Base-by-base conservation (phyloP, 2,113 vertebrate genomes). In the Chloropsis hardwickii region DNA sequence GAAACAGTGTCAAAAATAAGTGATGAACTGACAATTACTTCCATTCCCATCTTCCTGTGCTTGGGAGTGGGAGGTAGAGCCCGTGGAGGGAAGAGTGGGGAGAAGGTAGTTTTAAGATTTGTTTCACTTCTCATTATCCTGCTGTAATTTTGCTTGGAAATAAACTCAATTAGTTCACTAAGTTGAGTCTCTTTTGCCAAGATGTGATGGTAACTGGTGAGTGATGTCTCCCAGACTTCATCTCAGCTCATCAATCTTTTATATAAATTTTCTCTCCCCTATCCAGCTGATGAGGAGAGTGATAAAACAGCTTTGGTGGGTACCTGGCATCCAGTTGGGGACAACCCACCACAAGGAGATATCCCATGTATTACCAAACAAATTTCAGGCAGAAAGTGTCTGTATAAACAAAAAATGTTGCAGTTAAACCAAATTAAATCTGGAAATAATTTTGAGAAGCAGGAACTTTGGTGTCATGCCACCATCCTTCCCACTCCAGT, bases 11-110 rank as follows among this genome's bases (percentile, higher is more conserved):
- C 37, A 58, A 33, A 51, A 73, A 44, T 9, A 11, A 13, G 6
- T 6, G 19, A 24, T 37, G 65, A 39, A 24, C 15, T 58, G 15
- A 24, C 27, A 13, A 7, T 28, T 20, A 33, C 33, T 10, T 42
- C 18, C 27, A 19, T 37, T 51, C 42, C 10, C 0, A 0, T 37
- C 50, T 72, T 47, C 44, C 67, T 51, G 33, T 13, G 10, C 23
- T 39, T 1, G 3, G 10, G 27, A 33, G 12, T 1, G 1, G 27
- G 44, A 65, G 12, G 14, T 19, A 66, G 27, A 58, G 12, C 8
- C 27, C 0, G 0, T 51, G 22, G 14, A 73, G 15, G 19, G 12
- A 58, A 42, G 18, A 28, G 5, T 37, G 10, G 18, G 37, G 8
- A 31, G 27, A 73, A 45, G 5, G 27, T n/a, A 10, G 3, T 81